These are phyloP conservation scores for Eulemur rufifrons DNA, from an alignment of 2,113 vertebrate genomes.

Conservation along the genomic window DNA sequence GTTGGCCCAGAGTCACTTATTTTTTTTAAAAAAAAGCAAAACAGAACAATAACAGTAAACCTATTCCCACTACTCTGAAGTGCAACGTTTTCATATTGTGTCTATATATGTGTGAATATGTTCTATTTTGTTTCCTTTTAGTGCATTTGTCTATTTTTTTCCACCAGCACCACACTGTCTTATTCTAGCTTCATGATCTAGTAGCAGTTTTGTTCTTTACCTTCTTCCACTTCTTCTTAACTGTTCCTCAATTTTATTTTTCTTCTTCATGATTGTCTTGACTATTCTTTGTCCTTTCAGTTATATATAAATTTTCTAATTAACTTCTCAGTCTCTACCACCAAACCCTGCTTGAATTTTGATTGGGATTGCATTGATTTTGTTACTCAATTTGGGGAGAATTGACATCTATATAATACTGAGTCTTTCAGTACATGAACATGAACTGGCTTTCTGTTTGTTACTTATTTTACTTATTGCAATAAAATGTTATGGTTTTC, in stretches of 20 bases:
- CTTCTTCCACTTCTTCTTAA: background rate
- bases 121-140: background rate
- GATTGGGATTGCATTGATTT: background rate
- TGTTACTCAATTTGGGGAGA: background rate
- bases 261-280: background rate
- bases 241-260: background rate
- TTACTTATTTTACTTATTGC: background rate
- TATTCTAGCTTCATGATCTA: background rate
- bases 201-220: background rate
- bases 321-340: background rate
- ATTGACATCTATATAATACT: background rate
- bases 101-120: background rate
- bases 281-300: background rate
- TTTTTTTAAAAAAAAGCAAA: background rate
- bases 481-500: background rate
- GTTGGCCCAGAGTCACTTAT: background rate
- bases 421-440: background rate
- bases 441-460: background rate
- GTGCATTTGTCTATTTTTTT: background rate
- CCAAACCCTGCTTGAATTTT: background rate
- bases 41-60: background rate
- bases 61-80: background rate
- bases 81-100: background rate
- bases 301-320: background rate
- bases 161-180: background rate